A percentile compares a stretch with the other conserved stretches of the same genome.
phyloP scores from a whole-genome alignment of 30 jellyfish, hydroid and myxozoan genomes.

The Turritopsis dohrnii region DNA sequence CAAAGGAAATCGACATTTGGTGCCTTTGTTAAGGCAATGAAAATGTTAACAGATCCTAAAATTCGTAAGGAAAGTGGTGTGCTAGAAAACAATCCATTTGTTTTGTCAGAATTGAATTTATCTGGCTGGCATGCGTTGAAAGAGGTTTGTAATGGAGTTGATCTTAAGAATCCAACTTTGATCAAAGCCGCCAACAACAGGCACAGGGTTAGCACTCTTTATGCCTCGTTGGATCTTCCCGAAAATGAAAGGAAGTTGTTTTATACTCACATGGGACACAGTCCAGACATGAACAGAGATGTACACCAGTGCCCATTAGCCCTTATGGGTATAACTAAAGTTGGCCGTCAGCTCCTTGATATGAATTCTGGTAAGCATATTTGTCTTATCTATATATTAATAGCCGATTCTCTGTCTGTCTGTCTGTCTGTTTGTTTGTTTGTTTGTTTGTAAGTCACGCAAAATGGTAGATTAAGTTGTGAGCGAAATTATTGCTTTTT shows the following conservation, averaged over 20 bases:
- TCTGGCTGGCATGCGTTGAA: slow-evolving; percentile 19
- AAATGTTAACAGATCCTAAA: slow-evolving; percentile 3
- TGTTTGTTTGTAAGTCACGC: too few species aligned
- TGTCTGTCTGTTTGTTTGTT: too few species aligned
- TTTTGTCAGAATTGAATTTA: slow-evolving; percentile 1
- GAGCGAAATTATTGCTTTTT: too few species aligned
- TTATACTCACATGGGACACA: slow-evolving; percentile 18
- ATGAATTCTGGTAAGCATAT: background rate
- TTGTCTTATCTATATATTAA: too few species aligned
- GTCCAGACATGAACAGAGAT: slow-evolving; percentile 8
- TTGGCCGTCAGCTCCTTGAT: background rate
- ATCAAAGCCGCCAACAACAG: slow-evolving; percentile 1
- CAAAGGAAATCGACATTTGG: slow-evolving; percentile 15
- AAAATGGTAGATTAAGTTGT: too few species aligned
- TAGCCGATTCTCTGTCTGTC: too few species aligned
- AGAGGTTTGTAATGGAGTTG: slow-evolving; percentile 3
- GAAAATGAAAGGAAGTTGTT: slow-evolving; percentile 8
- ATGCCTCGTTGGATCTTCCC: slow-evolving; percentile 9
- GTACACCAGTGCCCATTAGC: background rate
- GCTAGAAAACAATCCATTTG: background rate
- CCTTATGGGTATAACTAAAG: background rate
- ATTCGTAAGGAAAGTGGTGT: slow-evolving; percentile 2
- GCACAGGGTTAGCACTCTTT: slow-evolving; percentile 3
- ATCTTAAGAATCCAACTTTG: background rate
- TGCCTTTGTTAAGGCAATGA: slow-evolving; percentile 7